phyloP scores from a whole-genome alignment of 2,113 vertebrate genomes.

The Anarhynchus alexandrinus region DNA sequence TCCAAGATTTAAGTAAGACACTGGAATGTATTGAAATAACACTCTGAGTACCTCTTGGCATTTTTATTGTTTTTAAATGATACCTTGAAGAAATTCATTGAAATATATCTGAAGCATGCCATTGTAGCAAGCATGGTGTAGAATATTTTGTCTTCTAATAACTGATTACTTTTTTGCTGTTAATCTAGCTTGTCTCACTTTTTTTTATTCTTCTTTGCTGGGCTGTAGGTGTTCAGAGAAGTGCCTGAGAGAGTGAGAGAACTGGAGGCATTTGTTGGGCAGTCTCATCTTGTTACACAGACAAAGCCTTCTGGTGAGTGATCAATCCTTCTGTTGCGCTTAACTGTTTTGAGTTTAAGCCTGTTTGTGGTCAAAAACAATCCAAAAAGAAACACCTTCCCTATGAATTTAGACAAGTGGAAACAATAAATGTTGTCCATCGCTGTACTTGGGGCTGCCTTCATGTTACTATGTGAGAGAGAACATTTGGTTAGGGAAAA shows the following conservation, averaged over 20 bases:
- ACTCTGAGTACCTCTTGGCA: neutral
- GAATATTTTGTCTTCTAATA: neutral
- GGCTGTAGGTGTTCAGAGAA: constrained; percentile 77
- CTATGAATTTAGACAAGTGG: neutral
- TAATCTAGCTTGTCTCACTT: neutral
- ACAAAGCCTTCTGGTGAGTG: constrained; percentile 74
- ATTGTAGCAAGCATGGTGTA: neutral
- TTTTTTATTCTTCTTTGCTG: neutral
- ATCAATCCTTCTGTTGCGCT: neutral
- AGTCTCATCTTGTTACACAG: constrained; percentile 62
- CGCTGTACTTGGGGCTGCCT: neutral
- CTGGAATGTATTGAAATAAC: neutral
- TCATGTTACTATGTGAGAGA: neutral
- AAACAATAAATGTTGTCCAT: neutral
- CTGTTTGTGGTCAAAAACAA: neutral
- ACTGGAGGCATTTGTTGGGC: constrained; percentile 74
- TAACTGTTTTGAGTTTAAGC: neutral
- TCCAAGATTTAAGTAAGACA: neutral
- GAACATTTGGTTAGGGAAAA: neutral
- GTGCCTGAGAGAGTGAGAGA: constrained; percentile 80
- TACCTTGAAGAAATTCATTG: neutral
- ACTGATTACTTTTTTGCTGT: neutral
- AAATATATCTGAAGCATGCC: neutral
- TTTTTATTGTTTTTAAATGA: neutral
- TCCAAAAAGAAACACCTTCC: neutral